phyloP scores from a whole-genome alignment of 2,888 invertebrate species.

The Lasioglossum vierecki region DNA sequence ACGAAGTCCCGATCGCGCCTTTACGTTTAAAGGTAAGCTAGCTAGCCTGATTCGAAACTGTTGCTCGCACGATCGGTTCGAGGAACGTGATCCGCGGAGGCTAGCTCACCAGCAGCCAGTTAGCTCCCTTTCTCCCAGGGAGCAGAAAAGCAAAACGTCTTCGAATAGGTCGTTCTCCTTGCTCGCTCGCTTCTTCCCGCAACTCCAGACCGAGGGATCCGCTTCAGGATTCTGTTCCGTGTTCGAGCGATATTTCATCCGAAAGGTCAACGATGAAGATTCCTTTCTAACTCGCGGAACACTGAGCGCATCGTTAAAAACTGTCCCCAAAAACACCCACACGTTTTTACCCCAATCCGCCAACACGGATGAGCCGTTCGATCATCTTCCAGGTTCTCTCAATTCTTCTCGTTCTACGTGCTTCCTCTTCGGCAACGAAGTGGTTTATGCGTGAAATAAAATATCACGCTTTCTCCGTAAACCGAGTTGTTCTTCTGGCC shows the following conservation, averaged over 20 bases:
- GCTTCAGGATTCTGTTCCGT: slow-evolving; percentile 5
- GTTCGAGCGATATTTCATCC: slow-evolving; percentile 34
- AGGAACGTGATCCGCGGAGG: slow-evolving; percentile 69
- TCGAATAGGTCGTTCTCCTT: slow-evolving; percentile 69
- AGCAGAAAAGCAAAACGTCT: slow-evolving; percentile 64
- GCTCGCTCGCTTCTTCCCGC: slow-evolving; percentile 53
- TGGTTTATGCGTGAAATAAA: neutral
- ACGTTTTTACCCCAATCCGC: neutral
- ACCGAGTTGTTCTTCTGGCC: no score
- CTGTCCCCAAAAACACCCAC: neutral
- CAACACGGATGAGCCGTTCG: neutral
- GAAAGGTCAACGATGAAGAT: slow-evolving; percentile 40
- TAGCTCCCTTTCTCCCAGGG: slow-evolving; percentile 71
- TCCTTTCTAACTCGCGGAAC: slow-evolving; percentile 15
- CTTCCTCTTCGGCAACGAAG: neutral
- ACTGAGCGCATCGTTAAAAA: neutral
- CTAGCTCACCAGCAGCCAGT: slow-evolving; percentile 32
- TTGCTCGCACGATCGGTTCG: slow-evolving; percentile 71
- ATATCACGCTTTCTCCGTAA: neutral
- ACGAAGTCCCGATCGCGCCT: slow-evolving; percentile 52
- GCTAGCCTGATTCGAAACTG: slow-evolving; percentile 60
- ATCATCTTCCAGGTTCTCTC: neutral
- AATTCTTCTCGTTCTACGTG: neutral
- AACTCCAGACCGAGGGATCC: slow-evolving; percentile 18
- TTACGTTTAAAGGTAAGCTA: slow-evolving; percentile 55